Evolutionary conservation across 1,140 invertebrate species (phyloP).

Genomic region (Heliconius melpomene): DNA sequence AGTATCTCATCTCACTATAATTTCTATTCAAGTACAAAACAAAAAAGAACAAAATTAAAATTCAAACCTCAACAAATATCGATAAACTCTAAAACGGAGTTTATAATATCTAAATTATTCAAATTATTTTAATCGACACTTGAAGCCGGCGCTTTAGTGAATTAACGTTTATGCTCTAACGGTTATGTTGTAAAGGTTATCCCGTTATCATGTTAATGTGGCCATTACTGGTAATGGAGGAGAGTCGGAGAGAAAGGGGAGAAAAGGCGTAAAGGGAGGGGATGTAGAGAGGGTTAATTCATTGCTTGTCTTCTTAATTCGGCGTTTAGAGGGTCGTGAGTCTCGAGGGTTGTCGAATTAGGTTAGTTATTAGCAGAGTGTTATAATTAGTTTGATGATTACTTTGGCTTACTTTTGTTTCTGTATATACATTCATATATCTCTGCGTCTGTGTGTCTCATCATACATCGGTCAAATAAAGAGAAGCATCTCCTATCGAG

Average conservation of each 20-base stretch:
- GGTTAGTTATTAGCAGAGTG: background rate
- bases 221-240: conserved; percentile 27
- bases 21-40: background rate
- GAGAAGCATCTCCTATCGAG: too few relatives aligned
- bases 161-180: conserved; percentile 33
- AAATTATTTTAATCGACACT: conserved; percentile 29
- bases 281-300: conserved; percentile 31
- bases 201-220: conserved; percentile 34
- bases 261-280: background rate
- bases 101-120: conserved; percentile 26
- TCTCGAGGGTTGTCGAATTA: conserved; percentile 19
- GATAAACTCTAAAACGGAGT: conserved; percentile 19
- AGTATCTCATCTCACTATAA: background rate
- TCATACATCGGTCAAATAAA: too few relatives aligned
- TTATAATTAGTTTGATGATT: background rate
- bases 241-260: conserved; percentile 17
- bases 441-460: too few relatives aligned
- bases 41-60: background rate
- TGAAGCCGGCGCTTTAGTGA: conserved; percentile 25
- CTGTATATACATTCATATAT: background rate
- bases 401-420: background rate
- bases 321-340: conserved; percentile 27
- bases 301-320: conserved; percentile 34
- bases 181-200: conserved; percentile 33
- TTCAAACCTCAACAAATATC: conserved; percentile 8